phyloP scores from a whole-genome alignment of 2,113 vertebrate species.

The Callospermophilus lateralis region DNA sequence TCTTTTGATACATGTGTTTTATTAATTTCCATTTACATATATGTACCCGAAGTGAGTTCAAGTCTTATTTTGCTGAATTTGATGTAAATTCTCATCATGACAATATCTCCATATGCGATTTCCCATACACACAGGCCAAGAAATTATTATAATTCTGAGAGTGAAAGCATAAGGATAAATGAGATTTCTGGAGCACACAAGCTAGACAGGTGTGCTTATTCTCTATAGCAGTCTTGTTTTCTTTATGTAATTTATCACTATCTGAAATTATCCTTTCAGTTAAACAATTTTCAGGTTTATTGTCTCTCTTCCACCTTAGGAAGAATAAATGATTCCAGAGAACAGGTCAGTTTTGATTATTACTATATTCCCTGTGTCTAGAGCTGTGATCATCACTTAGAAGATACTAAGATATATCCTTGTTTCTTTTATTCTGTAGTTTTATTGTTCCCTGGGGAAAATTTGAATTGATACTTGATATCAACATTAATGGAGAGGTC shows the following conservation, averaged over 20 bases:
- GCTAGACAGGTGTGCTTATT: neutral
- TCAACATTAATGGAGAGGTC: neutral
- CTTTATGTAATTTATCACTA: neutral
- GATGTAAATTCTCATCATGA: neutral
- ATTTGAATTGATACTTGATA: neutral
- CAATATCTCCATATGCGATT: neutral
- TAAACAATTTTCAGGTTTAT: neutral
- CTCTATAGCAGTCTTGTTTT: neutral
- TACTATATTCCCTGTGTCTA: neutral
- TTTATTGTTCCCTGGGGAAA: neutral
- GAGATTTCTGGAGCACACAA: neutral
- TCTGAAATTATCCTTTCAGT: neutral
- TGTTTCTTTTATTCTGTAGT: neutral
- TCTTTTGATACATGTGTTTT: neutral
- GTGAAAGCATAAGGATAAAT: slow-evolving; percentile 13
- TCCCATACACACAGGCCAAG: neutral
- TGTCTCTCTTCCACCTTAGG: neutral
- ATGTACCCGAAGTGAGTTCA: neutral
- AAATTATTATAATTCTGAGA: neutral
- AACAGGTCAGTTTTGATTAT: neutral
- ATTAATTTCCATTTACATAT: neutral
- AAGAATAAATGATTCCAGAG: neutral
- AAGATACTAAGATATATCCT: neutral
- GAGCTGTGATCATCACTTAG: neutral
- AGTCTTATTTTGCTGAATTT: neutral